Evolutionary conservation across 2,888 invertebrate species (phyloP), one percentile per base, ranked within the genome.

Genomic region (Athetis lepigone): DNA sequence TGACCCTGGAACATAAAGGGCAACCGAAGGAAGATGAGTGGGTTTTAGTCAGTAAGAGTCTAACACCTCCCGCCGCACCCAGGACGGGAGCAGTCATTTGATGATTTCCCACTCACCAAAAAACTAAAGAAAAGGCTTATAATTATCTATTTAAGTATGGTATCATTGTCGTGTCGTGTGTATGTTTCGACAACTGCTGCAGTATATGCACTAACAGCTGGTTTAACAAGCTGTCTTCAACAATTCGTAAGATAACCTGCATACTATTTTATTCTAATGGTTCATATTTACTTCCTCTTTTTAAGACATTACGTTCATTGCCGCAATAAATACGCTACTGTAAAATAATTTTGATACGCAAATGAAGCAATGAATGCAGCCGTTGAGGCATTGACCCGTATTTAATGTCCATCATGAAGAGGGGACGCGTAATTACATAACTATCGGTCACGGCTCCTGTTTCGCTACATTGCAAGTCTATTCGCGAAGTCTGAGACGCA

Each of bases 381-480:
- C 37, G 49, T 23, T 21, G 4, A 70, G 23, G 25, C 29, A 45
- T 39, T 43, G 39, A 42, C 42, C 49, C 42, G 13, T 36, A 39
- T 67, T 33, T 29, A 16, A 27, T 21, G 40, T 37, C 25, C 54
- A 25, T 54, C 23, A 29, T 37, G 21, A 19, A 21, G 46, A 42
- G 37, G 50, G 57, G 37, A 37, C 36, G 40, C 39, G 19, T 68
- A 74, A 73, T 67, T n/a, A 40, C 42, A 36, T 70, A 51, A 46
- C 43, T 55, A 46, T 46, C 23, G 16, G 29, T 33, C 49, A 46
- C 19, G 49, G 43, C 19, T 45, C n/a, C 49, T 25, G 36, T 54
- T 36, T 46, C 58, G 11, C 39, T 52, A 40, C 39, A 50, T 51
- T 54, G 52, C 40, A 55, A 54, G 23, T 40, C 7, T 29, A 45